Percentiles rank a stretch among this genome's conserved stretches.
These are phyloP conservation scores for Cheumatopsyche charites DNA, from an alignment of 1,140 invertebrate genomes.

Conservation along the genomic window DNA sequence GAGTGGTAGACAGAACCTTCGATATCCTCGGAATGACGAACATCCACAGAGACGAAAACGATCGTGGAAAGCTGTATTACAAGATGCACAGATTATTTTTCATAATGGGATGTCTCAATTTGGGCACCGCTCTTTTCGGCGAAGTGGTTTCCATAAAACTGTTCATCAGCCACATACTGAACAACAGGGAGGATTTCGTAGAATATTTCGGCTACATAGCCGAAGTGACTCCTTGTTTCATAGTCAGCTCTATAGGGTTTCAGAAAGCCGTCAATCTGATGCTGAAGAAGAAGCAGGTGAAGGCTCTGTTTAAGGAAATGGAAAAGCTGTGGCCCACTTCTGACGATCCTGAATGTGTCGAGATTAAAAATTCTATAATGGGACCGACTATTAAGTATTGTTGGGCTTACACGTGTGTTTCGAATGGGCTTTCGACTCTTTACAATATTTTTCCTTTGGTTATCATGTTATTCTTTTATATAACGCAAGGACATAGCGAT, in stretches of 20 bases:
- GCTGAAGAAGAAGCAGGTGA: constrained; percentile 20
- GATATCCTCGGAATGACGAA: constrained; percentile 32
- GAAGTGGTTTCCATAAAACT: constrained; percentile 20
- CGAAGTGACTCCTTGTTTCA: constrained; percentile 39
- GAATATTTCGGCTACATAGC: constrained; percentile 12
- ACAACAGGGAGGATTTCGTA: constrained; percentile 1
- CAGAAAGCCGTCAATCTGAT: constrained; percentile 33
- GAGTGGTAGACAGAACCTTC: constrained; percentile 41
- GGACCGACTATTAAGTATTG: constrained; percentile 33
- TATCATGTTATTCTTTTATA: constrained; percentile 31
- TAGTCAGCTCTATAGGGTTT: constrained; percentile 27
- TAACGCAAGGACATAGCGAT: not conserved
- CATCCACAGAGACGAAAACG: constrained; percentile 32
- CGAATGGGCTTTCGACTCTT: constrained; percentile 39
- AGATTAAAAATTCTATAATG: constrained; percentile 30
- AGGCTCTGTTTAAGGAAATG: constrained; percentile 27
- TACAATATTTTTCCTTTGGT: constrained; percentile 43
- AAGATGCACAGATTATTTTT: constrained; percentile 33
- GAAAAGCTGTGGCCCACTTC: constrained; percentile 34
- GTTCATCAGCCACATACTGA: constrained; percentile 19
- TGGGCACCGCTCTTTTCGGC: constrained; percentile 5
- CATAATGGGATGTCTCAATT: constrained; percentile 25
- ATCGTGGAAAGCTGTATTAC: not conserved
- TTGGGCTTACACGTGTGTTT: constrained; percentile 36
- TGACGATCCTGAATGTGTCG: constrained; percentile 3